These are phyloP conservation scores for Pseudomyrmex concolor DNA, from an alignment of 1,140 invertebrate genomes.

Conservation along the genomic window DNA sequence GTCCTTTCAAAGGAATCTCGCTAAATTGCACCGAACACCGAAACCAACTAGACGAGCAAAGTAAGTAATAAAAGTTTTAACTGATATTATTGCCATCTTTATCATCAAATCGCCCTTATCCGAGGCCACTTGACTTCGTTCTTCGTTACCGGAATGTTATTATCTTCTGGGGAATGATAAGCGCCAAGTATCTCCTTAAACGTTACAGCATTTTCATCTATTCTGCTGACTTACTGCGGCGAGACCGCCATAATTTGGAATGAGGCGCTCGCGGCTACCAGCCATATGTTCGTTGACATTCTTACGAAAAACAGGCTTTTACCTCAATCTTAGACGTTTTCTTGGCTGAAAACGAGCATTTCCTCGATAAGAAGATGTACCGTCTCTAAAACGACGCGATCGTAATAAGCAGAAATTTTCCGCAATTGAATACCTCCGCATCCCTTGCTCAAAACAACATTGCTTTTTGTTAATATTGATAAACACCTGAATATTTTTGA, in stretches of 20 bases:
- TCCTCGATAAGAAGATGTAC: conserved; percentile 29
- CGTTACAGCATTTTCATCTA: conserved; percentile 40
- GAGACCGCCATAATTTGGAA: conserved; percentile 47
- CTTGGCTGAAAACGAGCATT: conserved; percentile 6
- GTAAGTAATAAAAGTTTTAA: conserved; percentile 36
- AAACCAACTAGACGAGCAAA: conserved; percentile 23
- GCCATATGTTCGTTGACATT: conserved; percentile 23
- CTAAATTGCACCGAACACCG: conserved; percentile 34
- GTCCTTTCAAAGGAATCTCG: conserved; percentile 6
- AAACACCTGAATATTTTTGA: neutral
- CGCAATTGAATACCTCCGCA: neutral
- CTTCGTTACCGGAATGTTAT: conserved; percentile 54
- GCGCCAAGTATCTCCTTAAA: conserved; percentile 40
- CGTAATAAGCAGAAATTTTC: neutral
- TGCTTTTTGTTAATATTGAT: too few relatives aligned
- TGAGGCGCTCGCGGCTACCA: conserved; percentile 7
- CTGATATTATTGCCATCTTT: conserved; percentile 57
- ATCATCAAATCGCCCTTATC: conserved; percentile 49
- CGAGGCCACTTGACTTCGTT: conserved; percentile 35
- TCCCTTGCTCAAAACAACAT: neutral
- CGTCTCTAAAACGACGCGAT: neutral
- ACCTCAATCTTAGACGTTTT: neutral
- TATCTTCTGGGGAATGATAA: conserved; percentile 49
- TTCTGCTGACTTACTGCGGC: conserved; percentile 19
- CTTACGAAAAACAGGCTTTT: conserved; percentile 31